Evolutionary conservation across 2,113 vertebrate species (phyloP).

Genomic region (Pelecanoides urinatrix): DNA sequence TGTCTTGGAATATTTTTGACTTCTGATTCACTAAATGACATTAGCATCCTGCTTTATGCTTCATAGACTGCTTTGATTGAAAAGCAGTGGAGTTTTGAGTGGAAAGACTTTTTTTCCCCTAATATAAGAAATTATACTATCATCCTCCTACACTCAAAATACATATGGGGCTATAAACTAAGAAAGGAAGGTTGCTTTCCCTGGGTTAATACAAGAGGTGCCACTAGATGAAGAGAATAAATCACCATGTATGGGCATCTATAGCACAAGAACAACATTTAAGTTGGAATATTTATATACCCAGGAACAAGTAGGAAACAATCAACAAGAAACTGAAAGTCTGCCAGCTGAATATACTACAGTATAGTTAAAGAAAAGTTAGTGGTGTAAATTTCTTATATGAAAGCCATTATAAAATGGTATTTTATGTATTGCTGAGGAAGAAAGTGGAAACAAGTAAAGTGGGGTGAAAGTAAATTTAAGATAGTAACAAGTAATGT

Average conservation of each 20-base stretch:
- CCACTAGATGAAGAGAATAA: neutral
- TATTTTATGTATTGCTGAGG: neutral
- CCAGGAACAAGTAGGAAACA: neutral
- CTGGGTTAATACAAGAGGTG: neutral
- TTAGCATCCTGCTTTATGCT: neutral
- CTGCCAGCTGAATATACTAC: neutral
- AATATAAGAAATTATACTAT: neutral
- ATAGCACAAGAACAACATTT: neutral
- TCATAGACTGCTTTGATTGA: neutral
- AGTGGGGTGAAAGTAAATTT: neutral
- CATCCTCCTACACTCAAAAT: neutral
- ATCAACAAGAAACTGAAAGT: neutral
- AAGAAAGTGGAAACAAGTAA: neutral
- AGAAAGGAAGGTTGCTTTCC: neutral
- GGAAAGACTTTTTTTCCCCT: neutral
- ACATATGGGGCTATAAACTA: accelerated
- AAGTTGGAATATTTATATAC: neutral
- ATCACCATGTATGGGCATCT: neutral
- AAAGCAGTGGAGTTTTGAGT: neutral
- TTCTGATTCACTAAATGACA: neutral
- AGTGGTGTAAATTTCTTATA: neutral
- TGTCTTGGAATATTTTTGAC: neutral
- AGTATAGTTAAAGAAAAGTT: neutral
- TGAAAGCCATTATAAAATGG: neutral
- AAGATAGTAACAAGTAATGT: neutral